phyloP scores from a whole-genome alignment of 2,888 invertebrate species.

The Drosophila quinaria region DNA sequence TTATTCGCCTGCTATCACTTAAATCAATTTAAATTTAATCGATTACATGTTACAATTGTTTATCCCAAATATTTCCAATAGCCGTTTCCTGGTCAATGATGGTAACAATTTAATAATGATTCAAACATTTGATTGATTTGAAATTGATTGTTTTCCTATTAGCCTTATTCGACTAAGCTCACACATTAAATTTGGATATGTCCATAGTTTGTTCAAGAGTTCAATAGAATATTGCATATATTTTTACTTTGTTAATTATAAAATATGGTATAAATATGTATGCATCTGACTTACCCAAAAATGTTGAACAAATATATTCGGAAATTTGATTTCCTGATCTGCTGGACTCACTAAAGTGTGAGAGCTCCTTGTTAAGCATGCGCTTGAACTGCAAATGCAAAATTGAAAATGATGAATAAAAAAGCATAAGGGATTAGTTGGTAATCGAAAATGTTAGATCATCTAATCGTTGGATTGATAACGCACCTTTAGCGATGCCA shows the following conservation, averaged over 20 bases:
- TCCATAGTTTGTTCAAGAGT: too few relatives aligned
- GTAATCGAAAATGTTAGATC: neutral
- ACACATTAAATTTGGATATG: too few relatives aligned
- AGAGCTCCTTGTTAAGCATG: constrained; percentile 99
- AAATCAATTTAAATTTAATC: neutral
- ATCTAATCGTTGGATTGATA: neutral
- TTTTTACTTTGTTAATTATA: too few relatives aligned
- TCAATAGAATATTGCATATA: too few relatives aligned
- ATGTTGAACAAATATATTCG: constrained; percentile 99
- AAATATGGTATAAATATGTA: too few relatives aligned
- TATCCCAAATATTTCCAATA: neutral
- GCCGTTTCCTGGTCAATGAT: too few relatives aligned
- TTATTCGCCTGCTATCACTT: neutral
- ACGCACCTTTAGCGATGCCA: constrained; percentile 99
- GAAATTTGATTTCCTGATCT: constrained; percentile 99
- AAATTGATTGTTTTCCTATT: too few relatives aligned
- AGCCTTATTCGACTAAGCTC: too few relatives aligned
- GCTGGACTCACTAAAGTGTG: constrained; percentile 99
- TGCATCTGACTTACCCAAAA: constrained; percentile 93
- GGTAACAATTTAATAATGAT: too few relatives aligned
- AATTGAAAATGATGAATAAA: neutral
- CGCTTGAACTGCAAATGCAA: constrained; percentile 95
- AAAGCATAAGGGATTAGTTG: neutral
- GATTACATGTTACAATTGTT: neutral
- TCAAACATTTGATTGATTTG: too few relatives aligned